These are phyloP conservation scores for Lepidurus packardi DNA, from an alignment of 1,140 invertebrate genomes.

Conservation along the genomic window DNA sequence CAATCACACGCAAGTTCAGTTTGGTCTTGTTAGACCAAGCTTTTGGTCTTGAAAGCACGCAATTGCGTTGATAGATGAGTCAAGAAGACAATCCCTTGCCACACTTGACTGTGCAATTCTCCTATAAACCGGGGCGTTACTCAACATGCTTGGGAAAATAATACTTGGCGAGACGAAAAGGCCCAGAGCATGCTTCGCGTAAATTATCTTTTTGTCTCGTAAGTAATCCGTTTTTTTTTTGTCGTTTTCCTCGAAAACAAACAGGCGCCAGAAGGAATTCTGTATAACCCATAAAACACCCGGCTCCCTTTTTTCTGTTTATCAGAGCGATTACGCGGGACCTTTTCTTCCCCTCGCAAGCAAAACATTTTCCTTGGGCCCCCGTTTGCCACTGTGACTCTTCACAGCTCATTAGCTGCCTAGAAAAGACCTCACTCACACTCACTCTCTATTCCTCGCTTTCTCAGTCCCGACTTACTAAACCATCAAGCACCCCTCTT, in stretches of 20 bases:
- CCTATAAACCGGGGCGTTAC: not conserved
- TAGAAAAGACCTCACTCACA: constrained; percentile 2
- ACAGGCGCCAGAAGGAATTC: not conserved
- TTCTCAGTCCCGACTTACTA: not conserved
- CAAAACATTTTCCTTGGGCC: not conserved
- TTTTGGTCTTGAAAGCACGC: no score
- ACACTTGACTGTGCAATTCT: not conserved
- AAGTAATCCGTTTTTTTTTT: no score
- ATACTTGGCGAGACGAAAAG: not conserved
- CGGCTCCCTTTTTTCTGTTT: not conserved
- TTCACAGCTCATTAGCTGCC: constrained; percentile 14
- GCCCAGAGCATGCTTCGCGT: not conserved
- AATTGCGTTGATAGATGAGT: no score
- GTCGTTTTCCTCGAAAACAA: not conserved
- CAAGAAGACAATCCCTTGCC: not conserved
- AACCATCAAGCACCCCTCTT: not conserved
- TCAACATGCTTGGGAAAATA: not conserved
- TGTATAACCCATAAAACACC: not conserved
- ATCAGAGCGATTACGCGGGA: not conserved
- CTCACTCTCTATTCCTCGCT: not conserved
- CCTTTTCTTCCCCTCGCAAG: not conserved
- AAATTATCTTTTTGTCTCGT: not conserved
- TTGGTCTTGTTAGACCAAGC: not conserved
- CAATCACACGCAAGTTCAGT: constrained; percentile 6
- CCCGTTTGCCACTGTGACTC: constrained; percentile 17